These are phyloP conservation scores for Tyria jacobaeae DNA, from an alignment of 2,888 invertebrate species.

Conservation along the genomic window DNA sequence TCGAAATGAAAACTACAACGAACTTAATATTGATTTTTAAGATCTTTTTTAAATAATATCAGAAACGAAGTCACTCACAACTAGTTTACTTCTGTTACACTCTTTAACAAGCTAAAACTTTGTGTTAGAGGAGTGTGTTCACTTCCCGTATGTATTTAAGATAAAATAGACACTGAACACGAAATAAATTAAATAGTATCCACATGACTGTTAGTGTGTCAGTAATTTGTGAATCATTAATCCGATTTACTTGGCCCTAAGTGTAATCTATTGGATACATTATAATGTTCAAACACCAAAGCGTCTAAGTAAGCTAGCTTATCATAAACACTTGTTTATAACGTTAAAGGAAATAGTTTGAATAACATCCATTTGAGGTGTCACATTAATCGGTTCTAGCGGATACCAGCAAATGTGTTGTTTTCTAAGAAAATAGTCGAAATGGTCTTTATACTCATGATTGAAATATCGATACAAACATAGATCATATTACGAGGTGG, in stretches of 20 bases:
- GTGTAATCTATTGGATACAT: not conserved
- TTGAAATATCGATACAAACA: constrained; percentile 32
- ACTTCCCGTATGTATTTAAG: not conserved
- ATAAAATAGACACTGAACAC: not conserved
- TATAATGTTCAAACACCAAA: not conserved
- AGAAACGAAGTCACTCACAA: not conserved
- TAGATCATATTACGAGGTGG: constrained; percentile 24
- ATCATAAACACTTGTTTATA: constrained; percentile 16
- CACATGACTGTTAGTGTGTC: not conserved
- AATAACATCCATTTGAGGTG: constrained; percentile 34
- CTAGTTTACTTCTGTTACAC: not conserved
- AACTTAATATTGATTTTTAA: too few relatives aligned
- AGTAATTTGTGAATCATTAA: not conserved
- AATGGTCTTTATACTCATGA: constrained; percentile 39
- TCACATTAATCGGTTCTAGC: constrained; percentile 40
- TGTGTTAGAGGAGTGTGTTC: not conserved
- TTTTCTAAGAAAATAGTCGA: constrained; percentile 40
- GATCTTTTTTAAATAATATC: not conserved
- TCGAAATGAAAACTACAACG: too few relatives aligned
- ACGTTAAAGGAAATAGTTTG: constrained; percentile 35
- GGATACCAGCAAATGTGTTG: constrained; percentile 25
- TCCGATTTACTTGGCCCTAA: not conserved
- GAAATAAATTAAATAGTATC: not conserved
- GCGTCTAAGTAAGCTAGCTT: not conserved
- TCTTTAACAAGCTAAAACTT: not conserved